These are phyloP conservation scores for Athalia rosae DNA, from an alignment of 2,888 invertebrate genomes.

Conservation along the genomic window DNA sequence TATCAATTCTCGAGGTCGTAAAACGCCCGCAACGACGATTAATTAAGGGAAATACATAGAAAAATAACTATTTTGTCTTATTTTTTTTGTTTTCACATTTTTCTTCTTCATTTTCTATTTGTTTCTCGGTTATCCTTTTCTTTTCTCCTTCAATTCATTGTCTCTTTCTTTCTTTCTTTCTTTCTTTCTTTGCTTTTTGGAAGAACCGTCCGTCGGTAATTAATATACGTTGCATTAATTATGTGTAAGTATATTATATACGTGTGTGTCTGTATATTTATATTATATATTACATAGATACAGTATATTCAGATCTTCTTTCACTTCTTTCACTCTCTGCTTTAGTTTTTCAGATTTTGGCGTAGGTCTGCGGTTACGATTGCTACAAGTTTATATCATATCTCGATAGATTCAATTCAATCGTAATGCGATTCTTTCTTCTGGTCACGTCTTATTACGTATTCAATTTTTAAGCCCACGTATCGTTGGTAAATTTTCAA, in stretches of 20 bases:
- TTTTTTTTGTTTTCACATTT: not conserved
- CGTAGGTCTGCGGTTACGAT: too few species aligned
- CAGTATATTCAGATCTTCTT: not conserved
- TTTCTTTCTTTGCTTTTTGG: not conserved
- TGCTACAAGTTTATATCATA: too few species aligned
- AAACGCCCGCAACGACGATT: not conserved
- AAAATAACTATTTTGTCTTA: constrained; percentile 33
- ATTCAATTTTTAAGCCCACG: too few species aligned
- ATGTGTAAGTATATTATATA: not conserved
- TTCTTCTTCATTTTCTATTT: not conserved
- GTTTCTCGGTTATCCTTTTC: not conserved
- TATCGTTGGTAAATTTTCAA: too few species aligned
- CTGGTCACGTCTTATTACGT: too few species aligned
- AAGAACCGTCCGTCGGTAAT: constrained; percentile 35
- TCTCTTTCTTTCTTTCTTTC: constrained; percentile 18
- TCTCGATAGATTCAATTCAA: too few species aligned
- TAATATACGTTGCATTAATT: not conserved
- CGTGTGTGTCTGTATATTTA: not conserved
- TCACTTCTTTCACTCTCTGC: not conserved
- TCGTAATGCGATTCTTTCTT: too few species aligned
- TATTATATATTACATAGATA: not conserved
- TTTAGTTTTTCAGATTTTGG: too few species aligned
- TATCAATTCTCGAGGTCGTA: not conserved
- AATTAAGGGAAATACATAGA: constrained; percentile 13
- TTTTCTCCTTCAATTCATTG: not conserved